Evolutionary conservation across 2,797 vertebrate genomes (phyloP), one percentile per base, ranked within the genome.

Genomic region (Platyrinchus mystaceus): DNA sequence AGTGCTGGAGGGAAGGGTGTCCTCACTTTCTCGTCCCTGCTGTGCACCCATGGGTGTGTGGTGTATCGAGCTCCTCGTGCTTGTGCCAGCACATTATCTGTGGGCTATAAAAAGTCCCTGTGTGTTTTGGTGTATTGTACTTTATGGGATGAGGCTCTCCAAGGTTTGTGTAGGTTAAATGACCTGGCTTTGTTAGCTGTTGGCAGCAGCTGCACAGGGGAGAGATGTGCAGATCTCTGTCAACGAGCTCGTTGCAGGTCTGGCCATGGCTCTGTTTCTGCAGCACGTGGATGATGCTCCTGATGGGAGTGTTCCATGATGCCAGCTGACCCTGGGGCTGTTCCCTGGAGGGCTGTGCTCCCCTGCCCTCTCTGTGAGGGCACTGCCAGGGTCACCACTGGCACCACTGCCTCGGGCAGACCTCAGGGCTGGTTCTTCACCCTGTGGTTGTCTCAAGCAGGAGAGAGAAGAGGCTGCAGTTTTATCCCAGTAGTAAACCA

Each of bases 301-400:
- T 1, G 32, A 3, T 11, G 30, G 14, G 47, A 41, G 18, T 3
- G 1, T 36, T 60, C 17, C 0, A 8, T 19, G n/a, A 3, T 12
- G 23, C 0, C 6, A 44, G 37, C 50, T 52, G 58, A 14, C 39
- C 27, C 2, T 3, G 0, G 43, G 15, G 44, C 49, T 1, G 0
- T 32, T 14, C 2, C 62, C 21, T 2, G 34, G 26, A n/a, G 36
- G 0, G 0, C 30, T 78, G 36, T 10, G 34, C n/a, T 69, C 41
- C 64, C 19, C 24, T 49, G 44, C 41, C 50, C 46, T 12, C 2
- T 7, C 41, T 3, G 53, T 11, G 64, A 34, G 64, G 64, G 64
- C 64, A 49, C 44, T 21, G 27, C 13, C 4, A 12, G 27, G 11
- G 36, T 46, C 5, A 10, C 5, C 1, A 6, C 30, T 7, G 24